Base-by-base conservation (phyloP, 2,113 vertebrate genomes). In the Brachyhypopomus gauderio region DNA sequence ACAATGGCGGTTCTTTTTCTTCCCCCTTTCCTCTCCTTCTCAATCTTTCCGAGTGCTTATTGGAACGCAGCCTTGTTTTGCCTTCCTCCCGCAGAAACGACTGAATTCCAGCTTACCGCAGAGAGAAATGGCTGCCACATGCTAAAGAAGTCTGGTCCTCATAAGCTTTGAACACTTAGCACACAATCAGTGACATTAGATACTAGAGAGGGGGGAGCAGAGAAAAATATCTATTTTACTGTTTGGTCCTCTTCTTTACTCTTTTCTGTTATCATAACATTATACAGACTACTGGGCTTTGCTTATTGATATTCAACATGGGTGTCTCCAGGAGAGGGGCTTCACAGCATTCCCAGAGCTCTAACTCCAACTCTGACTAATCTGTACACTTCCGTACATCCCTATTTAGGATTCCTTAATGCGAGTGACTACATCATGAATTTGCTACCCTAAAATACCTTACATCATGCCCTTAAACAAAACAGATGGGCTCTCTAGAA, bases 41-140 rank as follows among this genome's bases (percentile, higher is more conserved):
- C 62, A 62, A 67, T 80, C 52, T 76, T 85, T 85, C 67, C 63
- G 22, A 84, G 30, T 56, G 64, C 75, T 72, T 71, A 84, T 86
- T 90, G 84, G 87, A 89, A 85, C 83, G 59, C 64, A 87, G 75
- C 48, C 71, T 60, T 87, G 84, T 83, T 88, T 86, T 86, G 81
- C 78, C 76, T 79, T 88, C 58, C 27, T 83, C 78, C 83, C 67
- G 85, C 82, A 85, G 83, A 90, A 86, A 79, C 77, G 77, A 81
- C 87, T 82, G 66, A 84, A 89, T 91, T 90, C 89, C 87, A 87
- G 77, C 83, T 84, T 78, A 84, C 87, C 88, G 17, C 86, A 84
- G 84, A 79, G 81, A 88, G 79, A 88, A 92, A 91, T 90, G 86
- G 56, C 80, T 85, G 80, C 90, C 89, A 88, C 88, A 89, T 91